Evolutionary conservation across 2,888 invertebrate species (phyloP).

Genomic region (Parascotia fuliginaria): DNA sequence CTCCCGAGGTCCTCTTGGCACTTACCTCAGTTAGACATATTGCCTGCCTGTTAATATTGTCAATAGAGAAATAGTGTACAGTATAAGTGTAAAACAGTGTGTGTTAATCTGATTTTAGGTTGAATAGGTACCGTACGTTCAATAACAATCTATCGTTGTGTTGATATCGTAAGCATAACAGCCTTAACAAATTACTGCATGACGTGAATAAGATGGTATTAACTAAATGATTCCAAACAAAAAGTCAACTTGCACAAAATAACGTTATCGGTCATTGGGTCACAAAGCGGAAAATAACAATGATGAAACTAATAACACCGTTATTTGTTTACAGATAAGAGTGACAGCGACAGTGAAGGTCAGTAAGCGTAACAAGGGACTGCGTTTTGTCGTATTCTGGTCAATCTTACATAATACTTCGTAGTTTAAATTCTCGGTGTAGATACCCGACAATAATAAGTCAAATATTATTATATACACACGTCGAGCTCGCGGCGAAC

Average conservation of each 20-base stretch:
- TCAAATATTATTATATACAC: conserved; percentile 25
- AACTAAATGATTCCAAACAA: conserved; percentile 7
- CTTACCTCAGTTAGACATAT: no score
- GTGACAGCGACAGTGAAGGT: conserved; percentile 97
- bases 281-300: conserved; percentile 26
- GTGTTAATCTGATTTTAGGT: neutral
- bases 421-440: conserved; percentile 75
- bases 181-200: neutral
- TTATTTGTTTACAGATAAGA: conserved; percentile 90
- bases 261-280: conserved; percentile 26
- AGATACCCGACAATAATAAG: conserved; percentile 36
- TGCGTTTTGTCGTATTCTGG: conserved; percentile 82
- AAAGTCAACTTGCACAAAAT: conserved; percentile 32
- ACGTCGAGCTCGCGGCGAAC: conserved; percentile 22
- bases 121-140: neutral
- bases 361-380: conserved; percentile 87
- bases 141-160: neutral
- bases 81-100: no score
- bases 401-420: conserved; percentile 82
- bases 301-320: conserved; percentile 35
- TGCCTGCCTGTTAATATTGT: no score
- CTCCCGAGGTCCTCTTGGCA: no score
- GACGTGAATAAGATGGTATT: neutral
- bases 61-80: no score
- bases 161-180: neutral